Conservation (phyloP, 2,113 vertebrate species). For the Zosterops japonicus region DNA sequence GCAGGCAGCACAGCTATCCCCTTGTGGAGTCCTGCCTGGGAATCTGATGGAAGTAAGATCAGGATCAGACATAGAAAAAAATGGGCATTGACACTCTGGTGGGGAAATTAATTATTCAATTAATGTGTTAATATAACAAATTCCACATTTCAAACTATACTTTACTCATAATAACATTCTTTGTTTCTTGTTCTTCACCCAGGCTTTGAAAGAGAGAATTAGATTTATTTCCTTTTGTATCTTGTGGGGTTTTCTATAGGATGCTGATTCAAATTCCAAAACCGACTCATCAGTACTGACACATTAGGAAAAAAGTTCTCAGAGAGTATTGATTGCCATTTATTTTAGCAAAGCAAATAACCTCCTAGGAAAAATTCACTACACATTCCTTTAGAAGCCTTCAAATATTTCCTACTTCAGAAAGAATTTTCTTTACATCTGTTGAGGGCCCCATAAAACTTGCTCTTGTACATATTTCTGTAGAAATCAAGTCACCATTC, state of each 20-base stretch:
- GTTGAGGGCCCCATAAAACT: neutral
- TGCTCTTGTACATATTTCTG: neutral
- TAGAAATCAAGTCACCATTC: neutral
- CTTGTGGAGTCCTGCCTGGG: neutral
- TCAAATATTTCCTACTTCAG: neutral
- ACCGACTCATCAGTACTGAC: neutral
- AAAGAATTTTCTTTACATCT: constrained; percentile 28
- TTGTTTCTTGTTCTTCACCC: neutral
- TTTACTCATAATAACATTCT: neutral
- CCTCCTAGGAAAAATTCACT: neutral
- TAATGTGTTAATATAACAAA: neutral
- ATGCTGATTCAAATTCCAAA: neutral
- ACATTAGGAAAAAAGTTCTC: neutral
- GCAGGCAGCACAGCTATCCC: neutral
- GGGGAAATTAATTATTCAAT: neutral
- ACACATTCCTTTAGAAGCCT: neutral
- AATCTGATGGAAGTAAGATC: neutral
- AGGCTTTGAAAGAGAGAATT: neutral
- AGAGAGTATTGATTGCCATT: neutral
- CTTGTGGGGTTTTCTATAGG: neutral
- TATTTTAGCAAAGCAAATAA: neutral
- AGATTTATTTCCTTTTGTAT: neutral
- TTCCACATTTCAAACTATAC: neutral
- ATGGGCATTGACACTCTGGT: neutral
- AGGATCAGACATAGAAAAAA: neutral